phyloP scores from a whole-genome alignment of 2,888 invertebrate species.

The Spicauda simplicius region DNA sequence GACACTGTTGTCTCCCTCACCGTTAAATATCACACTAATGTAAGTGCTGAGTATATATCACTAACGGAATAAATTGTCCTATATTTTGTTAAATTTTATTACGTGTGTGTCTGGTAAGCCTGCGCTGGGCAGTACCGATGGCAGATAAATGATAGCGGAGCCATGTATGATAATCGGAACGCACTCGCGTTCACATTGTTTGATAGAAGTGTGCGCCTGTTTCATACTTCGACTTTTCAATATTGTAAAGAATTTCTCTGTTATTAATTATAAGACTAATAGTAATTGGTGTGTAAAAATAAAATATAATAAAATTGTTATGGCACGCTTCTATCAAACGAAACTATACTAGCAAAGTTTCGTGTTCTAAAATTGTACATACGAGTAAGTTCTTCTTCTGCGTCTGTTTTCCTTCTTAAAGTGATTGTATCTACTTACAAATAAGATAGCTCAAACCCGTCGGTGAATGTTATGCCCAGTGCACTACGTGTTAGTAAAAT shows the following conservation, averaged over 20 bases:
- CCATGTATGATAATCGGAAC: background rate
- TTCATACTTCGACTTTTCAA: slow-evolving; percentile 14
- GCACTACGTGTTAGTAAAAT: slow-evolving; percentile 68
- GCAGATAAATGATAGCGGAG: background rate
- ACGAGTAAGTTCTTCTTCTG: slow-evolving; percentile 11
- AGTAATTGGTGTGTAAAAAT: slow-evolving; percentile 21
- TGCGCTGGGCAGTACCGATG: slow-evolving; percentile 65
- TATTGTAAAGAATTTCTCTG: slow-evolving; percentile 26
- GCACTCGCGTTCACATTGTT: background rate
- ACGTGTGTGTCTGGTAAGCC: slow-evolving; percentile 72
- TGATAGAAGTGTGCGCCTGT: slow-evolving; percentile 17
- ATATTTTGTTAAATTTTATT: slow-evolving; percentile 84
- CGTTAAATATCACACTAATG: slow-evolving; percentile 65
- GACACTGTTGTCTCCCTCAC: slow-evolving; percentile 77
- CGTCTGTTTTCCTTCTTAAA: slow-evolving; percentile 26
- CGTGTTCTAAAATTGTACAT: slow-evolving; percentile 24
- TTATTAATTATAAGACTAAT: slow-evolving; percentile 19
- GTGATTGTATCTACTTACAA: slow-evolving; percentile 17
- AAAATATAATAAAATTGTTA: background rate
- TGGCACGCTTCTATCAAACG: slow-evolving; percentile 28
- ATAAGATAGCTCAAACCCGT: slow-evolving; percentile 29
- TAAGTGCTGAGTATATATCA: slow-evolving; percentile 76
- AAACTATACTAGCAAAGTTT: slow-evolving; percentile 4
- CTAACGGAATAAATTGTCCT: slow-evolving; percentile 75
- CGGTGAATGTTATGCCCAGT: slow-evolving; percentile 60